Percentiles rank a stretch among this genome's conserved stretches.
Conservation (phyloP, 2,888 invertebrate species). For the Synanthedon myopaeformis region DNA sequence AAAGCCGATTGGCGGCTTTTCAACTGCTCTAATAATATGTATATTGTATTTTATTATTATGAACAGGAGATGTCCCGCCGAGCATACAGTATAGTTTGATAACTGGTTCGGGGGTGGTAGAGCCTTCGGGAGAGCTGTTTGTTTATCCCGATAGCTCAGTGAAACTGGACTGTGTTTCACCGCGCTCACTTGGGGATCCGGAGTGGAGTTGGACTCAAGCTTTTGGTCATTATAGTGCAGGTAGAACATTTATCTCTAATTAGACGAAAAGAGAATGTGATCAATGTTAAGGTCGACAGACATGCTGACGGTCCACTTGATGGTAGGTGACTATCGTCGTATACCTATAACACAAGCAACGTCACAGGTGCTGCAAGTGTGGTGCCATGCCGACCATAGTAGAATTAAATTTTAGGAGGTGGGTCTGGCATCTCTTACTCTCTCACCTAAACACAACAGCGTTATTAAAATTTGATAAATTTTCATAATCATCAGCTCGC, state of each 20-base stretch:
- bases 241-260: slow-evolving; percentile 46
- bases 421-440: too few species aligned
- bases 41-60: neutral
- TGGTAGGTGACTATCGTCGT: too few species aligned
- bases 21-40: neutral
- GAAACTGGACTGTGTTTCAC: slow-evolving; percentile 85
- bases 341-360: too few species aligned
- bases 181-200: slow-evolving; percentile 80
- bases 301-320: too few species aligned
- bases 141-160: slow-evolving; percentile 85
- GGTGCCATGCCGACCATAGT: too few species aligned
- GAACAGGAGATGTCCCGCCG: slow-evolving; percentile 82
- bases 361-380: too few species aligned
- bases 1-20: too few species aligned
- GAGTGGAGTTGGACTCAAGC: slow-evolving; percentile 92
- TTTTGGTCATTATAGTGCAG: slow-evolving; percentile 81
- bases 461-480: too few species aligned
- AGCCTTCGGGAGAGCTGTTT: slow-evolving; percentile 81
- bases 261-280: neutral
- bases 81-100: slow-evolving; percentile 82
- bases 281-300: too few species aligned
- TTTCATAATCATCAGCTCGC: too few species aligned
- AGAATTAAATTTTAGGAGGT: too few species aligned
- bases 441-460: too few species aligned
- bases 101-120: slow-evolving; percentile 83